Conservation (phyloP, 1,140 invertebrate species). For the Nilaparvata lugens region DNA sequence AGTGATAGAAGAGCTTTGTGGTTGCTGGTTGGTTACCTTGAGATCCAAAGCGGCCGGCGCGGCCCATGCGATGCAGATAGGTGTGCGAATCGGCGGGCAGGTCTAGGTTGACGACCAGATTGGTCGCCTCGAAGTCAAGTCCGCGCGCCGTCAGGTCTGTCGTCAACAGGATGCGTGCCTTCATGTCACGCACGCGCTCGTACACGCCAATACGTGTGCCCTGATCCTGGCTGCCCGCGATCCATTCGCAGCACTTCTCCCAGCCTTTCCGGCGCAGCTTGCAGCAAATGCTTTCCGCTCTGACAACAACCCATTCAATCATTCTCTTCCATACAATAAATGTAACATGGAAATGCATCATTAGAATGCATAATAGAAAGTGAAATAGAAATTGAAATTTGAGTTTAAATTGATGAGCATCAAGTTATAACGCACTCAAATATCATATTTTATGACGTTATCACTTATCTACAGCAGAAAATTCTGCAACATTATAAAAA, state of each 20-base stretch:
- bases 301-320: too few relatives aligned
- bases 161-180: constrained; percentile 73
- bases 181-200: constrained; percentile 4
- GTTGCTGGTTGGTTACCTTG: too few relatives aligned
- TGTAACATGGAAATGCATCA: too few relatives aligned
- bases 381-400: too few relatives aligned
- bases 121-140: constrained; percentile 88
- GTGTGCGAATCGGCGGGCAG: constrained; percentile 70
- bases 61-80: constrained; percentile 91
- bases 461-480: too few relatives aligned
- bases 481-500: too few relatives aligned
- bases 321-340: too few relatives aligned
- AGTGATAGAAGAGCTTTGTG: too few relatives aligned
- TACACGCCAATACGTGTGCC: constrained; percentile 10
- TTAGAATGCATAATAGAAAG: too few relatives aligned
- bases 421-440: too few relatives aligned
- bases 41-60: constrained; percentile 84
- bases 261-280: constrained; percentile 55
- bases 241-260: constrained; percentile 5
- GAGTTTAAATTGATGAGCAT: too few relatives aligned
- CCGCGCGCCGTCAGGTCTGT: constrained; percentile 82
- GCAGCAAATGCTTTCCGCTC: constrained; percentile 62
- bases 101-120: constrained; percentile 91
- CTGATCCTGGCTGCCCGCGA: constrained; percentile 16
- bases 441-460: too few relatives aligned